A percentile compares a stretch with the other conserved stretches of the same genome.
Evolutionary conservation across 2,797 vertebrate genomes (phyloP).

Genomic region (Sebastes hubbsi): DNA sequence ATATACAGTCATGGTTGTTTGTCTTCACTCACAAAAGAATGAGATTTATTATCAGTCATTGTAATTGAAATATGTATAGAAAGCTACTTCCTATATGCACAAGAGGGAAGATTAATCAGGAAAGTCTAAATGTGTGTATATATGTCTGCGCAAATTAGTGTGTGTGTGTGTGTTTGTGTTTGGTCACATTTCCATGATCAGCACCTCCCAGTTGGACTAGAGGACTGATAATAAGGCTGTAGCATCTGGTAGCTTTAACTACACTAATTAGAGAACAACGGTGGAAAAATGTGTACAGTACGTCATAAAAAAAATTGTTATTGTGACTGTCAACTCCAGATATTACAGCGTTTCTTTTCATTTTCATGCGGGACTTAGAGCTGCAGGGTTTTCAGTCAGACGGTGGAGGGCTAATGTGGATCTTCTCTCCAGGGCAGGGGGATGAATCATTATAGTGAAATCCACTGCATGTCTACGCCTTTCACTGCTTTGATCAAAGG

Average conservation of each 20-base stretch:
- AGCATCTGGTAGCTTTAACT: constrained; percentile 60
- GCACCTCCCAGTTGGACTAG: constrained; percentile 28
- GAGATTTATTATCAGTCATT: constrained; percentile 12
- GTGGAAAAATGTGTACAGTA: not conserved
- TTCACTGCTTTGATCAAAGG: constrained; percentile 70
- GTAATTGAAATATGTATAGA: constrained; percentile 11
- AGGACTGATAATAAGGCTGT: constrained; percentile 33
- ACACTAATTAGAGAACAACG: constrained; percentile 56
- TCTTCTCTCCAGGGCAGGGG: constrained; percentile 31
- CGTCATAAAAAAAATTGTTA: constrained; percentile 23
- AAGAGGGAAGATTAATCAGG: constrained; percentile 27
- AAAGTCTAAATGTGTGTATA: not conserved
- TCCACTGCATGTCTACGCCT: constrained; percentile 43
- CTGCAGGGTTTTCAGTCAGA: not conserved
- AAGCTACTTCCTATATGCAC: constrained; percentile 1
- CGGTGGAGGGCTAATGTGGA: constrained; percentile 30
- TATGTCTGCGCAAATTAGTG: constrained; percentile 1
- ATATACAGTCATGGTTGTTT: not conserved
- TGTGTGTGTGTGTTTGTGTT: not conserved
- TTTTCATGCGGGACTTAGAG: constrained; percentile 15
- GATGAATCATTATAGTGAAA: constrained; percentile 57
- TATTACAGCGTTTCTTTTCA: not conserved
- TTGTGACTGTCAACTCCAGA: constrained; percentile 31
- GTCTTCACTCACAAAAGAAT: constrained; percentile 3
- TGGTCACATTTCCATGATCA: constrained; percentile 24